phyloP scores from a whole-genome alignment of 2,888 invertebrate genomes.

The Siphonodentalium dalli region DNA sequence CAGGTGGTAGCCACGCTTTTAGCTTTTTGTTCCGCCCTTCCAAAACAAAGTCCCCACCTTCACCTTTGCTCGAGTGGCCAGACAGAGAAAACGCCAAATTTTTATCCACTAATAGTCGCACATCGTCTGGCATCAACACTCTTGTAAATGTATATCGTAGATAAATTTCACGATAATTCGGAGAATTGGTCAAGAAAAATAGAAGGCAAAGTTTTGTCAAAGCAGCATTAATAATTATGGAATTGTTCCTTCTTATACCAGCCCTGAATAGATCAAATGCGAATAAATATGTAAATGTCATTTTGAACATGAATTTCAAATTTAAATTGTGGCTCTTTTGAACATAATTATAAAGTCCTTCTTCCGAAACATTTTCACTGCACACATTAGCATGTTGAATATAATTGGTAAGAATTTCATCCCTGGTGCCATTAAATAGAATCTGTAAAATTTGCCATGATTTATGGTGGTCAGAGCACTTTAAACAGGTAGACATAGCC shows the following conservation, averaged over 20 bases:
- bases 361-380: too few relatives aligned
- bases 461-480: too few relatives aligned
- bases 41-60: conserved; percentile 19
- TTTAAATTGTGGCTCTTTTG: too few relatives aligned
- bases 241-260: conserved; percentile 17
- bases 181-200: conserved; percentile 13
- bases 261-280: conserved; percentile 14
- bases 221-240: conserved; percentile 3
- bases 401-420: too few relatives aligned
- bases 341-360: too few relatives aligned
- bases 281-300: conserved; percentile 13
- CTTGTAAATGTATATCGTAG: conserved; percentile 8
- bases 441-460: too few relatives aligned
- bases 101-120: background rate
- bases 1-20: conserved; percentile 14
- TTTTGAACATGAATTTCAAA: too few relatives aligned
- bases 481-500: too few relatives aligned
- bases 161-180: conserved; percentile 6
- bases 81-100: conserved; percentile 10
- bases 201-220: conserved; percentile 7
- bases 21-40: conserved; percentile 8
- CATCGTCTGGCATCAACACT: background rate
- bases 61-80: conserved; percentile 13
- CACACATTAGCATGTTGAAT: too few relatives aligned
- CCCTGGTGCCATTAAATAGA: too few relatives aligned